A percentile compares a stretch with the other conserved stretches of the same genome.
phyloP scores from a whole-genome alignment of 2,888 invertebrate genomes.

The Apodemia zela region DNA sequence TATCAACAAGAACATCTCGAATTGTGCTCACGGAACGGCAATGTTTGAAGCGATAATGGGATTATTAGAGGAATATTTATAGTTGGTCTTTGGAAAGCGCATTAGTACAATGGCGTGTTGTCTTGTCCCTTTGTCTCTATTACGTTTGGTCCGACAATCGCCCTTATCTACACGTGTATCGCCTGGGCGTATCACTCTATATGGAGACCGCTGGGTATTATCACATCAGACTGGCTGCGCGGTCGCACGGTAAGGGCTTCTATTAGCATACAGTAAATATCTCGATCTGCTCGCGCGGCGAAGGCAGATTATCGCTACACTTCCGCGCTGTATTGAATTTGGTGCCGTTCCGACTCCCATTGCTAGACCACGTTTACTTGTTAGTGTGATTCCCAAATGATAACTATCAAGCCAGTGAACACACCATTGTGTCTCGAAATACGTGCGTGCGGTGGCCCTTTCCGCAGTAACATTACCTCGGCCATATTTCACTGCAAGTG shows the following conservation, averaged over 20 bases:
- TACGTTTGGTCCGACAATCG: conserved; percentile 54
- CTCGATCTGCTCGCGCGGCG: conserved; percentile 63
- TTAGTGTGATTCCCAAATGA: conserved; percentile 71
- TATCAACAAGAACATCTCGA: conserved; percentile 38
- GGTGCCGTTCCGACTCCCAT: conserved; percentile 59
- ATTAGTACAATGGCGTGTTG: conserved; percentile 46
- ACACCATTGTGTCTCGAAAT: conserved; percentile 43
- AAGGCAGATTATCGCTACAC: conserved; percentile 63
- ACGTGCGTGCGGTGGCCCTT: conserved; percentile 35
- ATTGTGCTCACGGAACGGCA: conserved; percentile 17
- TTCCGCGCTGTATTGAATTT: conserved; percentile 74
- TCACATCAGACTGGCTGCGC: conserved; percentile 65
- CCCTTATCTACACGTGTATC: conserved; percentile 72
- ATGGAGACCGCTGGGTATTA: conserved; percentile 69
- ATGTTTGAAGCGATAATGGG: conserved; percentile 32
- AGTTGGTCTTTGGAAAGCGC: conserved; percentile 32
- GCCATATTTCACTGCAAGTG: conserved; percentile 38
- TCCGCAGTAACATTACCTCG: conserved; percentile 35
- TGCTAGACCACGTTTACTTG: conserved; percentile 66
- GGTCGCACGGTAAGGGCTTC: conserved; percentile 69
- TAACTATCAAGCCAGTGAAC: conserved; percentile 57
- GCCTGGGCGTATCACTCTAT: conserved; percentile 70
- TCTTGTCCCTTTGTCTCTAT: conserved; percentile 71
- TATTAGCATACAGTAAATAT: conserved; percentile 78
- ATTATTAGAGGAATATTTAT: conserved; percentile 36